phyloP scores from a whole-genome alignment of 2,888 invertebrate species.

The Drosophila meridionalis region DNA sequence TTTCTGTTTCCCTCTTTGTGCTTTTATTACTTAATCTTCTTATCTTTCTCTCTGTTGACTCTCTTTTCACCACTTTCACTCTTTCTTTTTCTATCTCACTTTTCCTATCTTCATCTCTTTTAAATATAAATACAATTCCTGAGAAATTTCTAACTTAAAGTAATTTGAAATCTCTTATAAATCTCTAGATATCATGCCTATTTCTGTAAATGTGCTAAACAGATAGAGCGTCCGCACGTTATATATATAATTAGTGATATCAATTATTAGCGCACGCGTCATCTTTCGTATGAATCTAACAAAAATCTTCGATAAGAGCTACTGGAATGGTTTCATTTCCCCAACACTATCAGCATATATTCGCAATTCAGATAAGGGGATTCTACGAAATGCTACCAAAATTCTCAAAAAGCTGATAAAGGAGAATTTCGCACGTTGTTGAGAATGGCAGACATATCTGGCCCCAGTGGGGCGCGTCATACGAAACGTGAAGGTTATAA shows the following conservation, averaged over 20 bases:
- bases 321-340: constrained; percentile 43
- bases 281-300: constrained; percentile 24
- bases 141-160: background rate
- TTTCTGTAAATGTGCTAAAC: background rate
- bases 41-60: too few species aligned
- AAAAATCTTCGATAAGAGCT: constrained; percentile 39
- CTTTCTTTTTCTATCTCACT: background rate
- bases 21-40: too few species aligned
- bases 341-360: constrained; percentile 42
- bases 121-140: background rate
- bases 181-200: background rate
- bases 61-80: background rate
- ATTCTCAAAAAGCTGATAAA: constrained; percentile 51
- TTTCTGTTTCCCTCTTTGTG: background rate
- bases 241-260: background rate
- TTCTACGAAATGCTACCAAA: constrained; percentile 27
- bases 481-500: constrained; percentile 21
- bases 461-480: background rate
- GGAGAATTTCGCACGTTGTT: constrained; percentile 3
- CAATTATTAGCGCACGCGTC: constrained; percentile 7
- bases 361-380: constrained; percentile 28
- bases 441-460: constrained; percentile 1
- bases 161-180: background rate
- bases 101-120: background rate
- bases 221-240: background rate